Conservation (phyloP, 2,113 vertebrate species). For the Gavia stellata region DNA sequence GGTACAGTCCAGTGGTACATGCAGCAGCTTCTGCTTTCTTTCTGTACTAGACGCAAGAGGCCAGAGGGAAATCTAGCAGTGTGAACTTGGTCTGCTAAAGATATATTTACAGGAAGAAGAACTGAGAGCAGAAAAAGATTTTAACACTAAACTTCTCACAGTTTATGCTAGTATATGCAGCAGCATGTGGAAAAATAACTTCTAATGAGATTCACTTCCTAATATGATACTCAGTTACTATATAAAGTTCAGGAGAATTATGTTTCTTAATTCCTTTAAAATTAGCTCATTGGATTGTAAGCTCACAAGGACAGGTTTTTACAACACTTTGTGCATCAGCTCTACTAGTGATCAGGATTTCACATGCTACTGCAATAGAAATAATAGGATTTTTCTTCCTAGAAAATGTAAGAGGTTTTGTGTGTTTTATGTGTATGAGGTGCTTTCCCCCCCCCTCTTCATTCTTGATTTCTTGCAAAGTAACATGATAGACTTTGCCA, state of each 20-base stretch:
- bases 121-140: background rate
- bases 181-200: background rate
- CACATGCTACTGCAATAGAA: background rate
- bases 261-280: background rate
- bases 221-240: background rate
- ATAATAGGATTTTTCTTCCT: background rate
- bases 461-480: background rate
- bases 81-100: background rate
- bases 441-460: background rate
- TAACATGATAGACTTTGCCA: background rate
- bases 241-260: background rate
- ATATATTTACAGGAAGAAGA: background rate
- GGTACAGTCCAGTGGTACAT: background rate
- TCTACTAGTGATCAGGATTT: background rate
- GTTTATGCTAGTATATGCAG: background rate
- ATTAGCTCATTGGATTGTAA: background rate
- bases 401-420: background rate
- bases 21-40: too few relatives aligned
- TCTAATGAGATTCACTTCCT: background rate
- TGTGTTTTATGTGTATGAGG: background rate
- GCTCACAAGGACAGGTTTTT: background rate
- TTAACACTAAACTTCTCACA: background rate
- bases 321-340: background rate
- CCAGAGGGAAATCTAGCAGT: background rate
- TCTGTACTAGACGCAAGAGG: background rate